phyloP scores from a whole-genome alignment of 2,888 invertebrate genomes.

The Luffia ferchaultella region DNA sequence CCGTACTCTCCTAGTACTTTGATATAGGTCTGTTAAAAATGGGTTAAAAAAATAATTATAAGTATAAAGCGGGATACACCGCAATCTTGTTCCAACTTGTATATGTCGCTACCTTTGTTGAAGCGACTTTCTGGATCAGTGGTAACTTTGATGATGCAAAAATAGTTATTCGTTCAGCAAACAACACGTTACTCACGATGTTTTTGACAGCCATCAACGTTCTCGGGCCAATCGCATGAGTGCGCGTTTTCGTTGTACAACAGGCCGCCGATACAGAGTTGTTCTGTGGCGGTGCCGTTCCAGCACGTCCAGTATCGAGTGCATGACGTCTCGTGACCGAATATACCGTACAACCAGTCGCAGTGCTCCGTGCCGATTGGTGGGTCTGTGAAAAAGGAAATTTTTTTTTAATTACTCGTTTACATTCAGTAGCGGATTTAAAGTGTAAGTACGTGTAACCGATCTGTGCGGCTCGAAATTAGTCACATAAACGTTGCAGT shows the following conservation, averaged over 20 bases:
- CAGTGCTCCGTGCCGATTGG: slow-evolving; percentile 88
- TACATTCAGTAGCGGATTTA: neutral
- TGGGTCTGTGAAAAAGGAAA: slow-evolving; percentile 66
- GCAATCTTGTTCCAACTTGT: too few relatives aligned
- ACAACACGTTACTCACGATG: slow-evolving; percentile 76
- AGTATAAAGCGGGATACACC: too few relatives aligned
- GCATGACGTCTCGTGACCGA: slow-evolving; percentile 93
- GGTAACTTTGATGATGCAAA: too few relatives aligned
- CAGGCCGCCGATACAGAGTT: slow-evolving; percentile 90
- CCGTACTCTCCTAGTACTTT: too few relatives aligned
- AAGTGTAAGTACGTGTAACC: neutral
- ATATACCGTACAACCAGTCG: slow-evolving; percentile 92
- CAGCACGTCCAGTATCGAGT: slow-evolving; percentile 95
- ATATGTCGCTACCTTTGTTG: too few relatives aligned
- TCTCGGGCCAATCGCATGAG: slow-evolving; percentile 94
- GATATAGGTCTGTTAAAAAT: too few relatives aligned
- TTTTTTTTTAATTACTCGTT: neutral
- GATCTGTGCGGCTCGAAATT: neutral
- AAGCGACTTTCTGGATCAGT: too few relatives aligned
- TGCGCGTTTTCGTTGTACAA: slow-evolving; percentile 90
- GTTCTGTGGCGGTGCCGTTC: slow-evolving; percentile 93
- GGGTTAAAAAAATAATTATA: too few relatives aligned
- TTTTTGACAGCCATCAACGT: slow-evolving; percentile 92
- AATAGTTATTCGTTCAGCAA: too few relatives aligned
- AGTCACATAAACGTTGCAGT: too few relatives aligned